Percentiles rank a stretch among this genome's conserved stretches.
These are phyloP conservation scores for Drosophila mimica DNA, from an alignment of 2,888 invertebrate species.

Conservation along the genomic window DNA sequence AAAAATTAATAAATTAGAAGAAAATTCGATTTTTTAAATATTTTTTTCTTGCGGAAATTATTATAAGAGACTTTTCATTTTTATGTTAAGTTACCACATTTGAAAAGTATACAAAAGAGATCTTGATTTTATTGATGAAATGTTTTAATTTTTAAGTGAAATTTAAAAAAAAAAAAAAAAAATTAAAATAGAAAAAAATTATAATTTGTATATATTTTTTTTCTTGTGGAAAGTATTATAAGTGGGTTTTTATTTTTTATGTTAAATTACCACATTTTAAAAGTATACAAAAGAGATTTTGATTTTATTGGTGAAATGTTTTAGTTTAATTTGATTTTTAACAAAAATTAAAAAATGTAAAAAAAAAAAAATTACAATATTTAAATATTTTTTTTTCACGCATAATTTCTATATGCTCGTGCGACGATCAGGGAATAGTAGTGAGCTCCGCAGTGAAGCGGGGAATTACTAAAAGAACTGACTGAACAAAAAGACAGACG, in stretches of 20 bases:
- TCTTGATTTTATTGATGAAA: too few species aligned
- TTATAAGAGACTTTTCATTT: background rate
- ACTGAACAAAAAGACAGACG: conserved; percentile 28
- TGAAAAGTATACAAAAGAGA: too few species aligned
- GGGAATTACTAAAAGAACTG: conserved; percentile 23
- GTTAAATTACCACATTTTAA: background rate
- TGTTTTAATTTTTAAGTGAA: background rate
- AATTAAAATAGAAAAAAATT: too few species aligned
- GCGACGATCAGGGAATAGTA: conserved; percentile 28
- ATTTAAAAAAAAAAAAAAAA: background rate
- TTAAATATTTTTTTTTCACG: conserved; percentile 15
- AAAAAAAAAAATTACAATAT: too few species aligned
- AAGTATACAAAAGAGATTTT: too few species aligned
- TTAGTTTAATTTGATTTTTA: too few species aligned
- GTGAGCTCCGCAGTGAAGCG: conserved; percentile 1
- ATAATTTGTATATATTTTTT: background rate
- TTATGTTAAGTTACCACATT: background rate
- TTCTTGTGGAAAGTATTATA: background rate
- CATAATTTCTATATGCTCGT: conserved; percentile 58
- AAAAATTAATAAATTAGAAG: too few species aligned
- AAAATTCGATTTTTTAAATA: too few species aligned
- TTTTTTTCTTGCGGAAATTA: background rate
- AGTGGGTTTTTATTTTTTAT: background rate
- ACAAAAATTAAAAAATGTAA: too few species aligned
- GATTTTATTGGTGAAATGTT: too few species aligned